Base-by-base conservation (phyloP, 2,797 vertebrate genomes). In the Tokudaia tokunoshimensis region DNA sequence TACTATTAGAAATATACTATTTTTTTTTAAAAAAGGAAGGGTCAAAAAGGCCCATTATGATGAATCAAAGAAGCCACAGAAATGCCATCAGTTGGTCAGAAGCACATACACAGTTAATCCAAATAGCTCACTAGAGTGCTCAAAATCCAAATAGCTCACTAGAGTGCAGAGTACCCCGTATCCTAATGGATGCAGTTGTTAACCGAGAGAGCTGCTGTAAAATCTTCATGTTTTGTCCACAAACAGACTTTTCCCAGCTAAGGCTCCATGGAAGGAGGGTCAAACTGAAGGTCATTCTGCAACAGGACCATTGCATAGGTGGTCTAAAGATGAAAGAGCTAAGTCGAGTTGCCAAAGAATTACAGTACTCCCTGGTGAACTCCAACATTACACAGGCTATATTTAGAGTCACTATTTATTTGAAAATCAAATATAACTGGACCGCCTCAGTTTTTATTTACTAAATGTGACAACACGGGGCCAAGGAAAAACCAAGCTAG, bases 361-460 rank as follows among this genome's bases (percentile, higher is more conserved):
- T 37, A 72, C 12, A 57, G 6, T 37, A 47, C 24, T 37, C 19
- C 14, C 72, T 10, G 34, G 67, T 91, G 91, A 89, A 76, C 47
- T 0, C 75, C 24, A 88, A 82, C 65, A 47, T 75, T 70, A 59
- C 14, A 15, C 34, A 19, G 44, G 26, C 81, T 13, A 84, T 70
- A 93, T 20, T 93, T 90, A 94, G 76, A 95, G 92, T 90, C 57
- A 41, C 61, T 79, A 7, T 81, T 96, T 96, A 12, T 84, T 96
- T 96, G 37, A 94, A 86, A 93, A 95, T 91, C 89, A 96, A 90
- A 88, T 47, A 86, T 79, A 44, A 84, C 44, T 4, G 59, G 52
- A 55, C 13, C 89, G 29, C 2, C 20, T 44, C 10, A 63, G 72
- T 57, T 93, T 96, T 94, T 61, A 91, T 96, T 94, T 84, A 85